Evolutionary conservation across 2,888 invertebrate species (phyloP).

Genomic region (Drosophila paranaensis): DNA sequence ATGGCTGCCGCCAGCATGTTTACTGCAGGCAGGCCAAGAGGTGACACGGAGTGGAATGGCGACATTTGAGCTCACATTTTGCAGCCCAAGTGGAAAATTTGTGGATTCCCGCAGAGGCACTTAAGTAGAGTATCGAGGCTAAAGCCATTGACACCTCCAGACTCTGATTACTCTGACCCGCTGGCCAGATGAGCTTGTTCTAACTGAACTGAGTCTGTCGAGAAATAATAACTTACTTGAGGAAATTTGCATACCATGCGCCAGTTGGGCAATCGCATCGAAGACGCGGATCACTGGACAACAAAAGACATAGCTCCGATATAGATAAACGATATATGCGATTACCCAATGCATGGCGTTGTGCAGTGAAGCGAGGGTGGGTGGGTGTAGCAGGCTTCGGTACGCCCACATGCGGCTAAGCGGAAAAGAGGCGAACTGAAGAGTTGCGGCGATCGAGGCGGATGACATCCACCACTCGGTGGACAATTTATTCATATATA

Average conservation of each 20-base stretch:
- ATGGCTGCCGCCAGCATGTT: not conserved
- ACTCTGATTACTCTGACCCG: conserved; percentile 22
- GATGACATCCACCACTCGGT: conserved; percentile 13
- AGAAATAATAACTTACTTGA: conserved; percentile 26
- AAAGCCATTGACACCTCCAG: conserved; percentile 7
- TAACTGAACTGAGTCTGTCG: too few species aligned
- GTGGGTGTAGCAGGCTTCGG: not conserved
- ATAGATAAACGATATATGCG: conserved; percentile 2
- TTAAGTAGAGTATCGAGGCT: conserved; percentile 5
- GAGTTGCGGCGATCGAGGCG: not conserved
- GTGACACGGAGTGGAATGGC: not conserved
- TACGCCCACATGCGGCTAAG: conserved; percentile 46
- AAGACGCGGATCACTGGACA: conserved; percentile 44
- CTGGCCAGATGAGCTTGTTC: not conserved
- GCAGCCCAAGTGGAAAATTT: not conserved
- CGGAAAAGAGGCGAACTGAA: conserved; percentile 31
- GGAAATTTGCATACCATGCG: conserved; percentile 42
- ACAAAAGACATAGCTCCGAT: not conserved
- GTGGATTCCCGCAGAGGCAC: not conserved
- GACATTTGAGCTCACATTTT: not conserved
- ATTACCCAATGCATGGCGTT: conserved; percentile 39
- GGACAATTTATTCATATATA: conserved; percentile 43
- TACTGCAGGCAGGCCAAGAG: not conserved
- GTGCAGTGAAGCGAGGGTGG: conserved; percentile 49
- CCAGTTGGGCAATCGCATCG: conserved; percentile 23